Evolutionary conservation across 2,888 invertebrate genomes (phyloP).

Genomic region (Aphrophora alni): DNA sequence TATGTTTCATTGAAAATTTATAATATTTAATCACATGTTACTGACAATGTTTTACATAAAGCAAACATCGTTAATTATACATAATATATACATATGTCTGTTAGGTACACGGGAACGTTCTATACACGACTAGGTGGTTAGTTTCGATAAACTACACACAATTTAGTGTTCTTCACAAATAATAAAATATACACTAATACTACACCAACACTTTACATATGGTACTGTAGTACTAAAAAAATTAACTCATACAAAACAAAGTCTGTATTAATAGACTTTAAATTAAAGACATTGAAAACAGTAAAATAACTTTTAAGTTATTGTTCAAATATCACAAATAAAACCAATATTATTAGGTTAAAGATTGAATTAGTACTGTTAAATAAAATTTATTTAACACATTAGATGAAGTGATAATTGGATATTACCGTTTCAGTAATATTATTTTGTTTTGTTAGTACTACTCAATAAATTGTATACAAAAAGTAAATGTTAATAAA

Average conservation of each 20-base stretch:
- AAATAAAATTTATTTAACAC: not conserved
- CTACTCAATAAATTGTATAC: too few relatives aligned
- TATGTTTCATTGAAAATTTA: not conserved
- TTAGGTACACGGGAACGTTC: constrained; percentile 2
- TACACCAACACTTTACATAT: not conserved
- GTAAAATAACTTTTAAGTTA: not conserved
- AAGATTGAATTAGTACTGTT: not conserved
- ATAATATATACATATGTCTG: constrained; percentile 2
- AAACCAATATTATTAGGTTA: too few relatives aligned
- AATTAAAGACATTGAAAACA: not conserved
- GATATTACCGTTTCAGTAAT: too few relatives aligned
- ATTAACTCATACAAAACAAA: not conserved
- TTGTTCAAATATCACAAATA: not conserved
- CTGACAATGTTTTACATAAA: not conserved
- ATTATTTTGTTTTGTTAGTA: too few relatives aligned
- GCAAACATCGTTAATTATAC: not conserved
- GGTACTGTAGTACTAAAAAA: not conserved
- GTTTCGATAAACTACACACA: constrained; percentile 3
- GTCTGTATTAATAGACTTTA: not conserved
- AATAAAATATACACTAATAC: not conserved
- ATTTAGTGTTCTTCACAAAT: not conserved
- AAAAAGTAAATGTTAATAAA: too few relatives aligned
- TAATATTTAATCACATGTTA: constrained; percentile 2
- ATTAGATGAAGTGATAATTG: too few relatives aligned
- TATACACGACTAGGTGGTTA: constrained; percentile 6